Evolutionary conservation across 2,797 vertebrate genomes (phyloP).

Genomic region (Leucoraja ocellata): DNA sequence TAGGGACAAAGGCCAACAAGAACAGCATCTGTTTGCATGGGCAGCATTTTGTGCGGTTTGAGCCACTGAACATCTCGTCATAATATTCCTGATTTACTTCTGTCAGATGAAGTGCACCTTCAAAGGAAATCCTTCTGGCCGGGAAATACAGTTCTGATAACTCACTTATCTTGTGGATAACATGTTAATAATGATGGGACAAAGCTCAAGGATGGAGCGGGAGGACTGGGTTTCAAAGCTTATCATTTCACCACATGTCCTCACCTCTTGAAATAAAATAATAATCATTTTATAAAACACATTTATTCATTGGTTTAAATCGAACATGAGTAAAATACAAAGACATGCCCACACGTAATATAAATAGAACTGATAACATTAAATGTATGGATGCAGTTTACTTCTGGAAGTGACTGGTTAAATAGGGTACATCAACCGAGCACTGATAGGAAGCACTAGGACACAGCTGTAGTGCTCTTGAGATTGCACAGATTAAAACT

Average conservation of each 20-base stretch:
- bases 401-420: background rate
- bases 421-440: background rate
- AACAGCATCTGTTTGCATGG: background rate
- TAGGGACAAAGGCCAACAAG: background rate
- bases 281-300: background rate
- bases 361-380: background rate
- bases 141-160: background rate
- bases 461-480: background rate
- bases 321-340: background rate
- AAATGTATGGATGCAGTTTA: background rate
- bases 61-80: background rate
- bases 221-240: background rate
- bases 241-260: background rate
- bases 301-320: background rate
- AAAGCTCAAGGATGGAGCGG: background rate
- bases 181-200: background rate
- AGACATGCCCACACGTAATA: background rate
- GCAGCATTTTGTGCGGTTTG: background rate
- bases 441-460: background rate
- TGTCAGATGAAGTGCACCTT: background rate
- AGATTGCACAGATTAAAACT: background rate
- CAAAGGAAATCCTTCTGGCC: background rate
- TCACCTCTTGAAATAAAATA: background rate
- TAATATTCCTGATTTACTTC: slow-evolving; percentile 1
- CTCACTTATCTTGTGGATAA: background rate